phyloP scores from a whole-genome alignment of 1,140 invertebrate genomes.

The Caenorhabditis latens region DNA sequence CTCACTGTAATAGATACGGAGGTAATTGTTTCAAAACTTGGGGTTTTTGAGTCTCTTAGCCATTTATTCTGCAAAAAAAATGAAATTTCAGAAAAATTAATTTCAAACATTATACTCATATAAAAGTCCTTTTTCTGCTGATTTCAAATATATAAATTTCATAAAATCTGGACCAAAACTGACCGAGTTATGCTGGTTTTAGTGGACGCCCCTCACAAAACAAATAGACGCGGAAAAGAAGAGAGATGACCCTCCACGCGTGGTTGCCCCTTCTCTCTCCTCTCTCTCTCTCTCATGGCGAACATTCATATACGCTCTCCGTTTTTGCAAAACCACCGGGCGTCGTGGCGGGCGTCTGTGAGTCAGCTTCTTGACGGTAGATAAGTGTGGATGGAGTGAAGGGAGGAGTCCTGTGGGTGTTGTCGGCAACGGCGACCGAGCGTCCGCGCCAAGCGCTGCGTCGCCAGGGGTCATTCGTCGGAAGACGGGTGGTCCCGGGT shows the following conservation, averaged over 20 bases:
- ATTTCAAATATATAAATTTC: too few relatives aligned
- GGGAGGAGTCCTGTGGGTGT: slow-evolving; percentile 45
- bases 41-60: too few relatives aligned
- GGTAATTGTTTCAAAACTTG: too few relatives aligned
- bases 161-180: too few relatives aligned
- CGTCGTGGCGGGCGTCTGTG: slow-evolving; percentile 62
- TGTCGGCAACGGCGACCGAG: slow-evolving; percentile 54
- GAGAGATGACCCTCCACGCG: background rate
- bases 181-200: too few relatives aligned
- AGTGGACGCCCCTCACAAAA: too few relatives aligned
- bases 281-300: background rate
- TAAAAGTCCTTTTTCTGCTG: too few relatives aligned
- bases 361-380: slow-evolving; percentile 62
- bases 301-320: background rate
- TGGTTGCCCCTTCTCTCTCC: background rate
- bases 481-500: slow-evolving; percentile 49
- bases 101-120: too few relatives aligned
- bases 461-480: slow-evolving; percentile 52
- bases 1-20: too few relatives aligned
- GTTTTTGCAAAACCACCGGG: slow-evolving; percentile 48
- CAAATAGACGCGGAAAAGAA: too few relatives aligned
- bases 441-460: slow-evolving; percentile 62
- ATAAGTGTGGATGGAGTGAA: slow-evolving; percentile 58
- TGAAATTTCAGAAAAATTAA: too few relatives aligned
- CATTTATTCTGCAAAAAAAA: too few relatives aligned